Conservation (phyloP, 2,113 vertebrate species). For the Otolemur garnettii region DNA sequence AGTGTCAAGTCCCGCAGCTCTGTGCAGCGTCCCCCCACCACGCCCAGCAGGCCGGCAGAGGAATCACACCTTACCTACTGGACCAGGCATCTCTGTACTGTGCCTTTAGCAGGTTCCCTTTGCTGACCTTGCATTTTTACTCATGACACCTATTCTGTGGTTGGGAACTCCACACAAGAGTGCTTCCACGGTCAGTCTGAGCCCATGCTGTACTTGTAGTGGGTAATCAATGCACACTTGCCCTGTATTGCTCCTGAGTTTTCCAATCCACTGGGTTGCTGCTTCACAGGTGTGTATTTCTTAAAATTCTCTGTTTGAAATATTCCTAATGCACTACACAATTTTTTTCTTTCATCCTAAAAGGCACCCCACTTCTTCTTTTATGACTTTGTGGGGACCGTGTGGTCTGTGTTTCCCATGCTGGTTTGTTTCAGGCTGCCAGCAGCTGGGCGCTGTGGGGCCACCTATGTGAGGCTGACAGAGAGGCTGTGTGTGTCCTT, state of each 20-base stretch:
- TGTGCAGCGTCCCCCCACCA: not conserved
- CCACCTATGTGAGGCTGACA: not conserved
- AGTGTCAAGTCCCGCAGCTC: not conserved
- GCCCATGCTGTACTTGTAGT: not conserved
- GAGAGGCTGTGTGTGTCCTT: not conserved
- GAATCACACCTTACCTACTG: not conserved
- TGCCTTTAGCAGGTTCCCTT: not conserved
- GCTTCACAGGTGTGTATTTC: not conserved
- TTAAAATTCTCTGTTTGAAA: not conserved
- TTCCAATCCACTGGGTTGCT: not conserved
- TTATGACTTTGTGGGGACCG: not conserved
- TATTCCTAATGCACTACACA: not conserved
- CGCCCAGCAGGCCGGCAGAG: not conserved
- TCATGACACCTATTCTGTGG: not conserved
- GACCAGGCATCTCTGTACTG: not conserved
- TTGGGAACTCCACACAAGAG: not conserved
- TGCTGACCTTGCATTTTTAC: not conserved
- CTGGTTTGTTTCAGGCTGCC: not conserved
- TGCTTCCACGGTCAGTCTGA: not conserved
- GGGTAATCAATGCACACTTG: not conserved
- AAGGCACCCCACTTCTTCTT: not conserved
- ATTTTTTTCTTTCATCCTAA: not conserved
- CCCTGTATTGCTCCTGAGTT: not conserved
- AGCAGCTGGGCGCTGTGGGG: not conserved
- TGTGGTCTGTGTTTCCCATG: not conserved